phyloP scores from a whole-genome alignment of 2,888 invertebrate genomes.

The Troilus luridus region DNA sequence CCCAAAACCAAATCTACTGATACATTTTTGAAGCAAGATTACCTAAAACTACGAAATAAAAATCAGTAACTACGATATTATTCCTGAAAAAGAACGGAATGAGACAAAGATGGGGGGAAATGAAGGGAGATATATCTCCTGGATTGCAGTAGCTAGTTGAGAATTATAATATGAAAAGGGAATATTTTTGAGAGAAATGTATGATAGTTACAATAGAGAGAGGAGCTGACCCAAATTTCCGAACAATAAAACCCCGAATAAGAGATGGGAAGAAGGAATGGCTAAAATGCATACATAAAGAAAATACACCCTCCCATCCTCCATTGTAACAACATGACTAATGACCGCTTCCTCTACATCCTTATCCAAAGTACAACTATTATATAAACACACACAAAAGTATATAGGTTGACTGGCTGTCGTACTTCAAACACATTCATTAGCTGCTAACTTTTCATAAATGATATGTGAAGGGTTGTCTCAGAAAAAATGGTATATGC shows the following conservation, averaged over 20 bases:
- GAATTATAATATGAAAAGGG: not conserved
- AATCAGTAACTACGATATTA: not conserved
- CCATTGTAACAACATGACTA: not conserved
- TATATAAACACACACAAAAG: too few relatives aligned
- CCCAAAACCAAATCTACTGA: too few relatives aligned
- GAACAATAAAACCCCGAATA: slow-evolving; percentile 34
- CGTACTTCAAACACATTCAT: too few relatives aligned
- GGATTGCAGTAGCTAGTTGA: not conserved
- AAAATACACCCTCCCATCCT: not conserved
- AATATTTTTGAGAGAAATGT: not conserved
- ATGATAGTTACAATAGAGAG: not conserved
- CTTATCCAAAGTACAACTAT: not conserved
- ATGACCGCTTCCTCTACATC: not conserved
- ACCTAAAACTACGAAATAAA: not conserved
- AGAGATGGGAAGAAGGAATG: not conserved
- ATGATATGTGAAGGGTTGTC: too few relatives aligned
- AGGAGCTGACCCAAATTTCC: slow-evolving; percentile 10
- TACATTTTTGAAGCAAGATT: too few relatives aligned
- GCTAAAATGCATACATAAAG: not conserved
- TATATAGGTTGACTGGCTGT: too few relatives aligned
- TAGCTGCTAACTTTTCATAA: too few relatives aligned
- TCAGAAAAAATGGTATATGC: too few relatives aligned
- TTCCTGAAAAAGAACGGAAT: not conserved
- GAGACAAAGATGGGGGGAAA: not conserved
- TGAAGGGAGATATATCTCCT: not conserved